Evolutionary conservation across 2,797 vertebrate genomes (phyloP).

Genomic region (Artibeus jamaicensis): DNA sequence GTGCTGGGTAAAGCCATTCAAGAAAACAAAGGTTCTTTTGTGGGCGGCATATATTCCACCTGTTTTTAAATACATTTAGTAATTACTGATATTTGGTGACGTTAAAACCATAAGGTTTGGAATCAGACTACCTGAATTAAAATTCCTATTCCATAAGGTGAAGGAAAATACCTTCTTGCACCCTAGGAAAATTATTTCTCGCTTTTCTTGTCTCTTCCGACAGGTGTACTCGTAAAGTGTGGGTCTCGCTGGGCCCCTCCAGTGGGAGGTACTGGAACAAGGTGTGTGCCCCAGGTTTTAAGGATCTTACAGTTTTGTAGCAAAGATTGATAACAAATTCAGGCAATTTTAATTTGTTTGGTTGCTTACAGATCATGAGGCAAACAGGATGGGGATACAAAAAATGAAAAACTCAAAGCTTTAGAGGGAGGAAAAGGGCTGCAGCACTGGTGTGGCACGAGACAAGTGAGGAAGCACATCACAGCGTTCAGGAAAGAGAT

Average conservation of each 20-base stretch:
- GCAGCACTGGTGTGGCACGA: neutral
- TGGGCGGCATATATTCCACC: neutral
- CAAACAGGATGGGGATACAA: neutral
- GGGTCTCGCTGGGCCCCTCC: neutral
- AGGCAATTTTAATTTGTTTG: neutral
- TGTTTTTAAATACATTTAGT: neutral
- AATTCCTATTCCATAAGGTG: neutral
- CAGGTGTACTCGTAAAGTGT: neutral
- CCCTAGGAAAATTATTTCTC: neutral
- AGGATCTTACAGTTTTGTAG: neutral
- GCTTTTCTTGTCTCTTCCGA: neutral
- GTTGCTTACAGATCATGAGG: neutral
- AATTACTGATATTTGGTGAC: neutral
- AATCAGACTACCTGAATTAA: neutral
- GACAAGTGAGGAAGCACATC: neutral
- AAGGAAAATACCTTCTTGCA: neutral
- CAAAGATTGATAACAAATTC: neutral
- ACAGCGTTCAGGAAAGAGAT: neutral
- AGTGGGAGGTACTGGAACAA: neutral
- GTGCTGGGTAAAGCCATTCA: neutral
- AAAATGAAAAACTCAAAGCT: neutral
- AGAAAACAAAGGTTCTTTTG: neutral
- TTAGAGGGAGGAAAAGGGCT: neutral
- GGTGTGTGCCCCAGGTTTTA: neutral
- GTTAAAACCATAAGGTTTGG: neutral